Evolutionary conservation across 2,888 invertebrate genomes (phyloP), one percentile per base, ranked within the genome.

Genomic region (Tenthredo distinguenda): DNA sequence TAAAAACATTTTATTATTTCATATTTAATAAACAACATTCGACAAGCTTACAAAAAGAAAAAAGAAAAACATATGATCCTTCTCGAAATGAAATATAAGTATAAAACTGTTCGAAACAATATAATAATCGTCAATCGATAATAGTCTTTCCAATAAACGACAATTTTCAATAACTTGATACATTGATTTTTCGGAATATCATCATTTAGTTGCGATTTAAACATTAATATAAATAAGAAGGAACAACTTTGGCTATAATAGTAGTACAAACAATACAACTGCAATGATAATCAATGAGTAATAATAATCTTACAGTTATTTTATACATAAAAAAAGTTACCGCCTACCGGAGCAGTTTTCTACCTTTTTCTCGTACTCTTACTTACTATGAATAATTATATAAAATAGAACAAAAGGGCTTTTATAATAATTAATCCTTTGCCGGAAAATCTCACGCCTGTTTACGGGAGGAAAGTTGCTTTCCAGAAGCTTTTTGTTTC

Each of bases 401-500:
- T 26, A n/a, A 55, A 77, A 55, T 55, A 21, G 4, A 55, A 77
- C 2, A 68, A 34, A 18, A 43, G 7, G 55, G 6, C n/a, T 55
- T 55, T 55, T 55, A 7, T n/a, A n/a, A 55, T 55, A 6, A 6
- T 1, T 7, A 55, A 34, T 68, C 6, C 3, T 18, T 34, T 34
- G 0, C 55, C 77, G 1, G 4, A 4, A 50, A 26, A 5, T 77
- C 55, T 31, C 77, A 77, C 37, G 37, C 40, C 37, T 62, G 6
- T 21, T 81, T 81, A 21, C 37, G 10, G 77, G 86, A 86, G 34
- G 50, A 12, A 74, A 86, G 68, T 55, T 87, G 82, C 47, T 82
- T 89, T 18, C 87, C 87, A 15, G 86, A 84, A 18, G 89, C 87
- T 62, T 90, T 89, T 55, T 89, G 88, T 82, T 93, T 93, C 15